Evolutionary conservation across 2,113 vertebrate genomes (phyloP).

Genomic region (Smithornis capensis): DNA sequence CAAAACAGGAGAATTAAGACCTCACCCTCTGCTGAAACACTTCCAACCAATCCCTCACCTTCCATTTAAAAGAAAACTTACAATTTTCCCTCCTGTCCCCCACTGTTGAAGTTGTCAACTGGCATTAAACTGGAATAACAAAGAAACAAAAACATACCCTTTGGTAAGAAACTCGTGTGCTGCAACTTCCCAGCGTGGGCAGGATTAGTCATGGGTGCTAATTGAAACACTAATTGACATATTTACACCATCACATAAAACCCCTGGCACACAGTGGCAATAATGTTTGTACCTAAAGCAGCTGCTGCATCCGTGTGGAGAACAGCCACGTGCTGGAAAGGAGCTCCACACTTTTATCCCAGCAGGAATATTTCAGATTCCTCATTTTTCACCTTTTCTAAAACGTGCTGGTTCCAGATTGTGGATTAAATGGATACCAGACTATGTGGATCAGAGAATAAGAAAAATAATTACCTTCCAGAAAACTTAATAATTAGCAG

Average conservation of each 20-base stretch:
- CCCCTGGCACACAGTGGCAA: background rate
- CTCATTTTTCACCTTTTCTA: background rate
- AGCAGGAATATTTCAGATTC: background rate
- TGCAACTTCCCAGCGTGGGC: constrained; percentile 53
- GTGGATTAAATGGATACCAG: constrained; percentile 1
- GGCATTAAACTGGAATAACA: background rate
- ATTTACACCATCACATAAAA: constrained; percentile 32
- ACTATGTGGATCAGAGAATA: background rate
- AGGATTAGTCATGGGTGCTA: constrained; percentile 63
- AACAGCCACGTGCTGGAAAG: background rate
- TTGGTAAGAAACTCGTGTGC: constrained; percentile 6
- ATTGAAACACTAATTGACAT: constrained; percentile 63
- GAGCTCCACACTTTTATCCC: background rate
- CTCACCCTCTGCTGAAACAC: constrained; percentile 1
- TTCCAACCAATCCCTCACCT: background rate
- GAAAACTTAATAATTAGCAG: constrained; percentile 10
- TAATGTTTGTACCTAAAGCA: background rate
- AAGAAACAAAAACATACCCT: constrained; percentile 43
- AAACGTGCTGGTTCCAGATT: background rate
- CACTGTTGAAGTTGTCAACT: background rate
- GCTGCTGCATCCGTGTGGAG: background rate
- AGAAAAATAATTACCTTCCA: background rate
- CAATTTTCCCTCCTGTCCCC: constrained; percentile 26
- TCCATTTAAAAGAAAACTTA: background rate
- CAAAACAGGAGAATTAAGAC: background rate